Evolutionary conservation across 2,888 invertebrate genomes (phyloP), one percentile per base, ranked within the genome.

Genomic region (Molorchus minor): DNA sequence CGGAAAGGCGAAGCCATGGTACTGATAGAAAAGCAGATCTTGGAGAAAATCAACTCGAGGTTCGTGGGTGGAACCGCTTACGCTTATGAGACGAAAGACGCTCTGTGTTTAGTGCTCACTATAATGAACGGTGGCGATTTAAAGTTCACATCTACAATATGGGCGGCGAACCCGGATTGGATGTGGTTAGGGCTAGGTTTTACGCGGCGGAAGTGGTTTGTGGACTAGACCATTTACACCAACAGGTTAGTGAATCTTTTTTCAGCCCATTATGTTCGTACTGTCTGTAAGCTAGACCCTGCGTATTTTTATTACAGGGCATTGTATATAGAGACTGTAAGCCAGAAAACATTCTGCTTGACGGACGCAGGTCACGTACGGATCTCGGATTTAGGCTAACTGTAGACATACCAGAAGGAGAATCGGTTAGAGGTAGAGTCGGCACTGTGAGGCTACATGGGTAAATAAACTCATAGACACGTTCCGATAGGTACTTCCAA

Each of bases 91-190:
- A 99, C 98, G 17, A 99, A 99, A 82, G 99, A 99, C 81, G 97
- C 98, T 8, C 86, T 99, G 10, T 99, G 99, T 82, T 86, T 99
- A 73, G 98, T 99, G 43, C 87, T 99, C 70, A 99, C 98, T 61
- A 94, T 99, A 71, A 99, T 99, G 99, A 99, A 99, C 82, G 98
- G 98, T 58, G 98, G 98, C 49, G 99, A 99, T 81, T 86, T 99
- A 61, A 99, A 99, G 83, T 99, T 99, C 99, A 99, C 83, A 97
- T 99, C 74, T 98, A 99, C 83, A 99, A 96, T 82, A 98, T 98
- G 97, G 96, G 96, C 67, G 93, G 93, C 33, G 94, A 95, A 47
- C 93, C 94, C 0, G 99, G 98, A 4, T 91, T 99, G 74, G 97
- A 96, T 64, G 85, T 97, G 71, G 87, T 85, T 67, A 85, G 98